Percentiles rank a stretch among this genome's conserved stretches.
These are phyloP conservation scores for Lates japonicus DNA, from an alignment of 2,797 vertebrate genomes.

Conservation along the genomic window DNA sequence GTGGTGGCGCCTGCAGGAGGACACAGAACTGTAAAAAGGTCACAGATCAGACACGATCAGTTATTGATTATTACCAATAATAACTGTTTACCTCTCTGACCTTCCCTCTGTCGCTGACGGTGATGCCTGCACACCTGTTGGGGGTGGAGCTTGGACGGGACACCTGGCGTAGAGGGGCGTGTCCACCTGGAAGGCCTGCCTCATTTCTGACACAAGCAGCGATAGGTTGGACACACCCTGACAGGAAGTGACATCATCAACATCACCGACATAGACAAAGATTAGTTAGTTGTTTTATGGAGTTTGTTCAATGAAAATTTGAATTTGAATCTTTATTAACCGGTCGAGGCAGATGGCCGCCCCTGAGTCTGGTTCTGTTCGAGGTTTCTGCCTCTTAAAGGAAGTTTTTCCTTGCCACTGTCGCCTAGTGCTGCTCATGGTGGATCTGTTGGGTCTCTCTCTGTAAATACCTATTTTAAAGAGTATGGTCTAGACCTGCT, in stretches of 20 bases:
- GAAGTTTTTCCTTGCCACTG: no score
- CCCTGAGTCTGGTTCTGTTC: no score
- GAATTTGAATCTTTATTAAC: no score
- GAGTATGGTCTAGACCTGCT: no score
- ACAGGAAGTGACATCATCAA: constrained; percentile 37
- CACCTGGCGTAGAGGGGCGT: constrained; percentile 80
- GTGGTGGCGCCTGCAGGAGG: constrained; percentile 23
- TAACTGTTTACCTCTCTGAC: constrained; percentile 10
- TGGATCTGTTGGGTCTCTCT: no score
- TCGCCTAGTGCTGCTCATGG: no score
- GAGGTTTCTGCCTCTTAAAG: no score
- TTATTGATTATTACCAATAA: background rate
- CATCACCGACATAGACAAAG: background rate
- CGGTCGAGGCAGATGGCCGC: no score
- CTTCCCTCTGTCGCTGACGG: constrained; percentile 11
- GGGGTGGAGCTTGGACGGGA: constrained; percentile 11
- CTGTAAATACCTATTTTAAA: no score
- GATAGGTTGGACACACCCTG: constrained; percentile 81
- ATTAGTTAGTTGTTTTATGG: background rate
- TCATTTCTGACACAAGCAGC: constrained; percentile 84
- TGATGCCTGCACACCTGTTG: background rate
- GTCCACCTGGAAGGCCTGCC: constrained; percentile 79
- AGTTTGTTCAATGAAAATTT: background rate
- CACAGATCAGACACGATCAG: background rate
- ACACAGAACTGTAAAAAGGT: background rate